A percentile compares a stretch with the other conserved stretches of the same genome.
Conservation (phyloP, 2,888 invertebrate genomes). For the Doris montereyensis region DNA sequence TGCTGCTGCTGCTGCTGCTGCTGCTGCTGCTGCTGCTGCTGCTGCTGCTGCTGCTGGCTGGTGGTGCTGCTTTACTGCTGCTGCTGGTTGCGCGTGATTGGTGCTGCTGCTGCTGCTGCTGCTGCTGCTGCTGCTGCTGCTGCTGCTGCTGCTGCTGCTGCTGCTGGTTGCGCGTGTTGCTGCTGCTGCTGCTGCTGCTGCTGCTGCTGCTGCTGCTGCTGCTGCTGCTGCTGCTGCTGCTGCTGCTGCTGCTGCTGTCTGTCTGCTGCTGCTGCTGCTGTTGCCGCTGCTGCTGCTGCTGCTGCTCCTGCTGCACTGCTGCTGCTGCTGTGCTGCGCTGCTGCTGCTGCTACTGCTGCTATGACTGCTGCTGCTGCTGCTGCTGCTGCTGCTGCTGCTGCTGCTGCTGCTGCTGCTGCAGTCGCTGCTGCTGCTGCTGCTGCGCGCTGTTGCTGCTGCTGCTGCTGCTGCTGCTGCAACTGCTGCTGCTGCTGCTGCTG, state of each 20-base stretch:
- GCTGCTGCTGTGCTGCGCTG: too few species aligned
- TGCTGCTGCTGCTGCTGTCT: slow-evolving; percentile 18
- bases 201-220: slow-evolving; percentile 31
- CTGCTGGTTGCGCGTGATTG: background rate
- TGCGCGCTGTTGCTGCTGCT: too few species aligned
- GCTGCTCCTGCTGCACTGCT: background rate
- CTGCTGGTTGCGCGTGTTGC: background rate
- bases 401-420: too few species aligned
- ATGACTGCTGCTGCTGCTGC: too few species aligned
- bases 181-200: slow-evolving; percentile 25
- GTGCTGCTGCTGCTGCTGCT: background rate
- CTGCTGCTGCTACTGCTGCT: background rate
- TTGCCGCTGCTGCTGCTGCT: background rate
- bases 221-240: slow-evolving; percentile 32
- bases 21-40: background rate
- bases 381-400: too few species aligned
- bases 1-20: background rate
- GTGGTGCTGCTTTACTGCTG: background rate
- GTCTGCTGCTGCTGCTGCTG: slow-evolving; percentile 31
- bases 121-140: background rate
- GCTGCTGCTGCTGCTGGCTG: too few species aligned
- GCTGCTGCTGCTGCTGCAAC: too few species aligned
- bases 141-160: background rate
- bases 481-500: too few species aligned
- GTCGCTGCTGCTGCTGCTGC: too few species aligned